A percentile compares a stretch with the other conserved stretches of the same genome.
phyloP scores from a whole-genome alignment of 2,797 vertebrate genomes.

The Gastrophryne carolinensis region DNA sequence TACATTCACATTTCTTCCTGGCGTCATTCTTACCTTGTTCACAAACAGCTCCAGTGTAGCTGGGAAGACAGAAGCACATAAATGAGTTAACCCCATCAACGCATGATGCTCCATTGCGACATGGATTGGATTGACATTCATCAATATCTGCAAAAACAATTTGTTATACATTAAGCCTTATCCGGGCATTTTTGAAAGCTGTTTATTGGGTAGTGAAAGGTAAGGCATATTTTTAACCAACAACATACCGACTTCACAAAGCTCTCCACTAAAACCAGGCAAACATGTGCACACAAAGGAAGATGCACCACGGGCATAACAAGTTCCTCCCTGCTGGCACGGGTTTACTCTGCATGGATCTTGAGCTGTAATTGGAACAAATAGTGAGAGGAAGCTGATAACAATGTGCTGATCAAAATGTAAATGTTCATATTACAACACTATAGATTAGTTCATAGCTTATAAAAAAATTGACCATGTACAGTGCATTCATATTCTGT shows the following conservation, averaged over 20 bases:
- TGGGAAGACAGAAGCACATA: conserved; percentile 89
- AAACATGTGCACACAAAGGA: conserved; percentile 82
- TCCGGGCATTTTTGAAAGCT: no score
- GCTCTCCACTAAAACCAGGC: conserved; percentile 86
- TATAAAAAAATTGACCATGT: no score
- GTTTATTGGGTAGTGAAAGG: no score
- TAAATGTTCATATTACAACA: no score
- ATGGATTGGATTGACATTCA: conserved; percentile 93
- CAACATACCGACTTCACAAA: conserved; percentile 87
- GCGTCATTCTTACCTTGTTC: conserved; percentile 90
- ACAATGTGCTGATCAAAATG: no score
- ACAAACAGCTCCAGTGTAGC: conserved; percentile 86
- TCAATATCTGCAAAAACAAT: conserved; percentile 80
- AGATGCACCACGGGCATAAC: conserved; percentile 72
- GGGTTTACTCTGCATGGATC: conserved; percentile 79
- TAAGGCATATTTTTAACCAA: neutral
- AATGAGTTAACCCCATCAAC: conserved; percentile 84
- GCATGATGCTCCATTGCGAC: conserved; percentile 91
- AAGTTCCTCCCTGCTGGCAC: conserved; percentile 89
- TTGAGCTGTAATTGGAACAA: conserved; percentile 69
- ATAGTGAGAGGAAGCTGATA: no score
- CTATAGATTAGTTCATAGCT: no score
- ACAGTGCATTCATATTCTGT: no score
- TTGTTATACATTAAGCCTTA: no score
- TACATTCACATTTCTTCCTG: no score